Conservation (phyloP, 2,113 vertebrate genomes). For the Donacobius atricapilla region DNA sequence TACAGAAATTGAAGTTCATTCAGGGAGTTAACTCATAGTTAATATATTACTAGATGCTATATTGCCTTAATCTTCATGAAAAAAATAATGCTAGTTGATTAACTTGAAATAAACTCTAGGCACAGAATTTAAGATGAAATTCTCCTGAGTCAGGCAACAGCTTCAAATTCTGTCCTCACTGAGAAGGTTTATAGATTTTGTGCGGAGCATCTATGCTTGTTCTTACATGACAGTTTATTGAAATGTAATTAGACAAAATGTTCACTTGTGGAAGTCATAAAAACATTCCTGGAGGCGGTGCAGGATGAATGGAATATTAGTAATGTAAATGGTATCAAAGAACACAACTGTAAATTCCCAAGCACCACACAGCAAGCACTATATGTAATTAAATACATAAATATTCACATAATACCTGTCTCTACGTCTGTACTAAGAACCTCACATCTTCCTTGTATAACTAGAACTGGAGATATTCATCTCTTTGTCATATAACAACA, state of each 20-base stretch:
- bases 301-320: background rate
- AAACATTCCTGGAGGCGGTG: background rate
- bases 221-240: background rate
- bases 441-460: background rate
- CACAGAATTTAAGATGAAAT: background rate
- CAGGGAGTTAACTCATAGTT: background rate
- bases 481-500: background rate
- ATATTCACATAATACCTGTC: background rate
- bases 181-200: background rate
- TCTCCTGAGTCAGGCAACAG: background rate
- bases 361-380: background rate
- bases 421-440: background rate
- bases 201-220: background rate
- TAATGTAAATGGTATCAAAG: background rate
- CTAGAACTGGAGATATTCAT: background rate
- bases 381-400: background rate
- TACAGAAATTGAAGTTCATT: background rate
- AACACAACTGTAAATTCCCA: background rate
- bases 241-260: background rate
- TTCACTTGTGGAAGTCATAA: background rate
- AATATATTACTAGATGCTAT: background rate
- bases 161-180: background rate
- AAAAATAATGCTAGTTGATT: background rate
- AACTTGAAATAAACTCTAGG: background rate
- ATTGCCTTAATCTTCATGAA: background rate